phyloP scores from a whole-genome alignment of 2,888 invertebrate genomes.

The Archips crataeganus region DNA sequence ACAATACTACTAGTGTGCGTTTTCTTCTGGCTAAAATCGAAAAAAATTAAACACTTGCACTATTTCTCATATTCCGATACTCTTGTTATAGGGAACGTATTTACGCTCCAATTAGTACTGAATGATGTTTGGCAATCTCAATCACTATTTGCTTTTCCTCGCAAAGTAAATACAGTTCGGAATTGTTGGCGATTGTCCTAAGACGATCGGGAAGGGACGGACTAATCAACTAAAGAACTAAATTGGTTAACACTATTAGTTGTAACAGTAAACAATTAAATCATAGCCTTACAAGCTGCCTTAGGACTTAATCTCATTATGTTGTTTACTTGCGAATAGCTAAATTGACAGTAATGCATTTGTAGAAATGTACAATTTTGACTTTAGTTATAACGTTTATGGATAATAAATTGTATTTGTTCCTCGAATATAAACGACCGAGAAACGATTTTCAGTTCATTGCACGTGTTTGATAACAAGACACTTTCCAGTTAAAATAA shows the following conservation, averaged over 20 bases:
- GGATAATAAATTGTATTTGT: neutral
- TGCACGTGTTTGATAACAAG: constrained; percentile 2
- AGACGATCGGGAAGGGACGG: constrained; percentile 43
- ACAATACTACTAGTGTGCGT: too few species aligned
- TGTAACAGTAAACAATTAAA: constrained; percentile 25
- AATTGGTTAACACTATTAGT: constrained; percentile 32
- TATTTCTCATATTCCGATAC: neutral
- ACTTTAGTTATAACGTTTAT: neutral
- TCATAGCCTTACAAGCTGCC: neutral
- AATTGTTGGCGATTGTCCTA: constrained; percentile 47
- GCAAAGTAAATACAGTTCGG: constrained; percentile 46
- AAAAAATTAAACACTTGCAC: neutral
- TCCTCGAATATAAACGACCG: neutral
- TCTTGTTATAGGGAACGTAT: constrained; percentile 14
- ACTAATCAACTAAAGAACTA: constrained; percentile 37
- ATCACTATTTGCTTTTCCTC: constrained; percentile 52
- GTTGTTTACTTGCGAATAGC: constrained; percentile 6
- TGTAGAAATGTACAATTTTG: neutral
- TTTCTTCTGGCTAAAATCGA: too few species aligned
- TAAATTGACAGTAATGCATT: neutral
- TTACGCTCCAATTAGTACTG: constrained; percentile 45
- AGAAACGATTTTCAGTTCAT: neutral
- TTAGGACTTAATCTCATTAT: neutral
- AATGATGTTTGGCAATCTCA: constrained; percentile 46
- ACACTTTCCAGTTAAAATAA: constrained; percentile 2